Evolutionary conservation across 2,888 invertebrate genomes (phyloP), one percentile per base, ranked within the genome.

Genomic region (Cantharis nigra): DNA sequence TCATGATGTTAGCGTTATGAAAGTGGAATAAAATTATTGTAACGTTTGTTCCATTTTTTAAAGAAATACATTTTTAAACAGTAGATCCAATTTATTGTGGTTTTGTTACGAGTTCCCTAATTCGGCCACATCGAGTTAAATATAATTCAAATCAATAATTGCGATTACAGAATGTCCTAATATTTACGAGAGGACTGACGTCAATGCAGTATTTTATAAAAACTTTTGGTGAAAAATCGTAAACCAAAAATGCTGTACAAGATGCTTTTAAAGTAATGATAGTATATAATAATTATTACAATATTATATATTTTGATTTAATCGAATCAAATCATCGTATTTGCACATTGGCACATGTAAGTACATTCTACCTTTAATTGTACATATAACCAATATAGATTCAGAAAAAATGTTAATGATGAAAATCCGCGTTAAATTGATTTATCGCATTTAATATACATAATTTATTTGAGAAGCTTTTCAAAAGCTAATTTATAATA

Each of bases 401-500:
- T 49, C n/a, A 49, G 1, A n/a, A n/a, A 2, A n/a, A 49, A 7
- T n/a, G n/a, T n/a, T 9, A n/a, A 9, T 4, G 7, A 2, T 49
- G 7, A 13, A 49, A 49, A n/a, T 49, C 7, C n/a, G n/a, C 49
- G 49, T 49, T 49, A 49, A 49, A n/a, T n/a, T n/a, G 49, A 49
- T 49, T 49, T 49, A 13, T n/a, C n/a, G 9, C n/a, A n/a, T 49
- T 49, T 2, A 49, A n/a, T n/a, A 9, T 30, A 30, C 16, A 16
- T 30, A 30, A 30, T 13, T 5, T 49, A 49, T n/a, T n/a, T 63
- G 26, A n/a, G 9, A 18, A 13, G 23, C 16, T 30, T 20, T 71
- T 63, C 30, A 71, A 64, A 71, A 71, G 64, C 30, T 20, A 71
- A 71, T 71, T 71, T 64, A 71, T 64, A 64, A 20, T 30, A 64